A percentile compares a stretch with the other conserved stretches of the same genome.
Conservation (phyloP, 2,888 invertebrate genomes). For the Cyclophora albipunctata region DNA sequence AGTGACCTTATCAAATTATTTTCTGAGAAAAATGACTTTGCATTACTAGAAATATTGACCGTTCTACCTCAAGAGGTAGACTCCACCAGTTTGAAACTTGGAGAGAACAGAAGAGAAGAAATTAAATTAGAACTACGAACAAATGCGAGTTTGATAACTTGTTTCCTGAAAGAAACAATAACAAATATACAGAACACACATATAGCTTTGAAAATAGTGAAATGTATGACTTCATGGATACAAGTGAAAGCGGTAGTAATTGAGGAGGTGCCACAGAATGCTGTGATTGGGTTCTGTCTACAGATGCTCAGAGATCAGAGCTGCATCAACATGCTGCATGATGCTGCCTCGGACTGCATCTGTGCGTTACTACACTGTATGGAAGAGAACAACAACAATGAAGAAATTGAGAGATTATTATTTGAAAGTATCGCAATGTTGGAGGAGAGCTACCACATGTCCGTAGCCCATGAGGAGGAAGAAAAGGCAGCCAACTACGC, state of each 20-base stretch:
- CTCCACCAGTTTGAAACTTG: conserved; percentile 85
- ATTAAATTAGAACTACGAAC: conserved; percentile 85
- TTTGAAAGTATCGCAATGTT: conserved; percentile 87
- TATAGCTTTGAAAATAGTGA: conserved; percentile 82
- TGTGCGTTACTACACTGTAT: conserved; percentile 89
- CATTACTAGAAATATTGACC: conserved; percentile 92
- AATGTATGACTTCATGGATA: conserved; percentile 95
- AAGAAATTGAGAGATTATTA: conserved; percentile 84
- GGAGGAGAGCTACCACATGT: conserved; percentile 90
- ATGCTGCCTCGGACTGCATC: conserved; percentile 92
- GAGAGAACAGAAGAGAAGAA: conserved; percentile 92
- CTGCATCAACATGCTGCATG: conserved; percentile 82
- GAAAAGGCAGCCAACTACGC: conserved; percentile 96
- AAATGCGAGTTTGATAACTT: conserved; percentile 84
- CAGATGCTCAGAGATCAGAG: conserved; percentile 79
- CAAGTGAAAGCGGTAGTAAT: conserved; percentile 87
- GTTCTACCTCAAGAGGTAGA: conserved; percentile 97
- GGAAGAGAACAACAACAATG: conserved; percentile 83
- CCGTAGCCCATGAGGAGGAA: conserved; percentile 94
- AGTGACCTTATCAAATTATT: conserved; percentile 88
- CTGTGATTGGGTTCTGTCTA: conserved; percentile 83
- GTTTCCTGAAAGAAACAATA: conserved; percentile 86
- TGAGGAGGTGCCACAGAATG: conserved; percentile 81
- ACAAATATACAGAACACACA: conserved; percentile 79
- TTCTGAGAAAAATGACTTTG: conserved; percentile 82